These are phyloP conservation scores for Alces alces DNA, from an alignment of 2,113 vertebrate genomes.

Conservation along the genomic window DNA sequence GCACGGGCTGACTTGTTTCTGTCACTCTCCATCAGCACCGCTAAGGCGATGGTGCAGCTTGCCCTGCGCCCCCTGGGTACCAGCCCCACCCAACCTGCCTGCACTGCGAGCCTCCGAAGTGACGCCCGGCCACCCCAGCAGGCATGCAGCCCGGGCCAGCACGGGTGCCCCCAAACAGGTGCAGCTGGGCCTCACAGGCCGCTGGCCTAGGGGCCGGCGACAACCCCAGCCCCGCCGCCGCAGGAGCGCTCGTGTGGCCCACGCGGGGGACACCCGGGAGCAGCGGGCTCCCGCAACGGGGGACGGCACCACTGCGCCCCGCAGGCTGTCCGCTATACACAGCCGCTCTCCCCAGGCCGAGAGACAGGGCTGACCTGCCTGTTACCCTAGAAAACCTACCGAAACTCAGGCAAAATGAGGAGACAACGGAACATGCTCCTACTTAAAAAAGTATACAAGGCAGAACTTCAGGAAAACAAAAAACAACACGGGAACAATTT, in stretches of 20 bases:
- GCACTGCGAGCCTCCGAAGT: neutral
- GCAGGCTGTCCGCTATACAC: neutral
- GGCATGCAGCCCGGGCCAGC: neutral
- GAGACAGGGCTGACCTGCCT: neutral
- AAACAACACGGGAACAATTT: neutral
- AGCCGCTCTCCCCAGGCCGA: neutral
- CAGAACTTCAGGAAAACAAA: neutral
- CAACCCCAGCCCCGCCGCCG: neutral
- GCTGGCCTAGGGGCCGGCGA: neutral
- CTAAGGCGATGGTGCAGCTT: neutral
- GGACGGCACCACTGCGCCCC: neutral
- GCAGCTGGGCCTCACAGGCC: neutral
- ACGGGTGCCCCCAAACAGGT: no score
- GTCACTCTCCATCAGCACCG: neutral
- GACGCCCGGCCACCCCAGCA: neutral
- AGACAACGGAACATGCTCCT: neutral
- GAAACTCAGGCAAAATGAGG: neutral
- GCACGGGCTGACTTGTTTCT: neutral
- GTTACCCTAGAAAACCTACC: neutral
- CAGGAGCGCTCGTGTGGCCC: neutral
- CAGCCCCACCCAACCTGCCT: neutral
- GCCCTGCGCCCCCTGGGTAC: neutral
- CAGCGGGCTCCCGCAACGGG: neutral
- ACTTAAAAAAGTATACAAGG: neutral
- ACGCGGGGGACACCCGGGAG: neutral